Evolutionary conservation across 2,888 invertebrate species (phyloP).

Genomic region (Auanema sp.): DNA sequence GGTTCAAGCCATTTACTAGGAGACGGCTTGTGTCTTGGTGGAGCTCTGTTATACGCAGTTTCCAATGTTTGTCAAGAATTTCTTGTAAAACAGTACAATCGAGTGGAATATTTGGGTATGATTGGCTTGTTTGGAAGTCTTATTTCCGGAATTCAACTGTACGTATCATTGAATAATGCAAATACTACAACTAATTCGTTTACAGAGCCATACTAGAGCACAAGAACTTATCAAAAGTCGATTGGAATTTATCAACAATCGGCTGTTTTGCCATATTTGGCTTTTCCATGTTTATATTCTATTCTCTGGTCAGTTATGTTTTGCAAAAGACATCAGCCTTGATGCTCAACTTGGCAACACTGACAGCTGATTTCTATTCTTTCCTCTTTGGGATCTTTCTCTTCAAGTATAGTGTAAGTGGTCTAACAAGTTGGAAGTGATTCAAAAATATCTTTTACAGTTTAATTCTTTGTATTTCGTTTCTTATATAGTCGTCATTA

Average conservation of each 20-base stretch:
- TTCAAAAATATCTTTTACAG: slow-evolving; percentile 67
- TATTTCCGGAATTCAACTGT: slow-evolving; percentile 78
- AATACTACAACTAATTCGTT: slow-evolving; percentile 59
- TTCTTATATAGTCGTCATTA: slow-evolving; percentile 78
- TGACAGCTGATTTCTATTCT: slow-evolving; percentile 83
- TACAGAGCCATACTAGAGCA: slow-evolving; percentile 72
- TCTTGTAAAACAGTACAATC: slow-evolving; percentile 77
- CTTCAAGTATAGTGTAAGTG: slow-evolving; percentile 78
- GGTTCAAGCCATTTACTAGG: slow-evolving; percentile 78
- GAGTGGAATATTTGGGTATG: slow-evolving; percentile 80
- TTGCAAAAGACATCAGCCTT: slow-evolving; percentile 75
- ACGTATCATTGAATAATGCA: slow-evolving; percentile 16
- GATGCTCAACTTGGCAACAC: slow-evolving; percentile 78
- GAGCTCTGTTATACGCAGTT: slow-evolving; percentile 69
- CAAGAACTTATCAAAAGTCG: slow-evolving; percentile 73
- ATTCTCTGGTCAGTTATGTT: slow-evolving; percentile 78
- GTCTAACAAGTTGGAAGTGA: background rate
- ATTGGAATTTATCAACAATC: slow-evolving; percentile 69
- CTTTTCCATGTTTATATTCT: slow-evolving; percentile 71
- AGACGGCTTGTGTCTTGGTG: slow-evolving; percentile 79
- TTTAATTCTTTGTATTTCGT: slow-evolving; percentile 82
- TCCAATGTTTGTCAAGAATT: slow-evolving; percentile 78
- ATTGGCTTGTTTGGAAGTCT: slow-evolving; percentile 80
- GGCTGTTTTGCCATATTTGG: slow-evolving; percentile 69
- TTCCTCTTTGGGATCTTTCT: slow-evolving; percentile 79